These are phyloP conservation scores for Strix uralensis DNA, from an alignment of 2,113 vertebrate species.

Conservation along the genomic window DNA sequence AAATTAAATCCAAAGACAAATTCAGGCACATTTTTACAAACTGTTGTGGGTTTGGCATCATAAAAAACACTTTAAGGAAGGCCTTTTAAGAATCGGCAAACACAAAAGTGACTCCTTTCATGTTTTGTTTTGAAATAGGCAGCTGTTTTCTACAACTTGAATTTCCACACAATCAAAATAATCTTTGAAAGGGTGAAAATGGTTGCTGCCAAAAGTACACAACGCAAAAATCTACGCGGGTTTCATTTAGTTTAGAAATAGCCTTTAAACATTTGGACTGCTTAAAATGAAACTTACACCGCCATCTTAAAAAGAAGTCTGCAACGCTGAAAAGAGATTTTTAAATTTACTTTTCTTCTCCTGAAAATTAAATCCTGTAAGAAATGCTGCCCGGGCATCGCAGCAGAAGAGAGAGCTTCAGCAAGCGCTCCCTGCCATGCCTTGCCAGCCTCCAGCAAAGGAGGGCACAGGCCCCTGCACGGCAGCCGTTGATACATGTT, in stretches of 20 bases:
- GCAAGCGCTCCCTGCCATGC: fast-evolving
- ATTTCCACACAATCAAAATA: background rate
- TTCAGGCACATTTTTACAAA: background rate
- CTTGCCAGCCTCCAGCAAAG: background rate
- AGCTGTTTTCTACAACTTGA: background rate
- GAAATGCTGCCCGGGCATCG: too few species aligned
- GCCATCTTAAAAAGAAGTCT: background rate
- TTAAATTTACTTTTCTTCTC: background rate
- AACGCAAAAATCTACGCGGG: background rate
- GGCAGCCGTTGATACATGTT: fast-evolving
- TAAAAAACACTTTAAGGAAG: background rate
- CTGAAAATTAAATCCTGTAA: background rate
- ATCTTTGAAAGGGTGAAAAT: background rate
- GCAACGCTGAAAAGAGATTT: background rate
- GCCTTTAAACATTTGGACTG: background rate
- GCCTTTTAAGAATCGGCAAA: background rate
- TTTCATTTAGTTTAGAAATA: background rate
- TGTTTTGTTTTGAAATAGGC: background rate
- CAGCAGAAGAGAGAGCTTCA: background rate
- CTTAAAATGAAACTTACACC: background rate
- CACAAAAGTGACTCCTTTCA: background rate
- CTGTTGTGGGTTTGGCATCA: background rate
- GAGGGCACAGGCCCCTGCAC: background rate
- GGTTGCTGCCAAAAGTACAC: background rate
- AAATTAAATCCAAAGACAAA: background rate